Conservation (phyloP, 2,113 vertebrate species). For the Pachyramphus minor region DNA sequence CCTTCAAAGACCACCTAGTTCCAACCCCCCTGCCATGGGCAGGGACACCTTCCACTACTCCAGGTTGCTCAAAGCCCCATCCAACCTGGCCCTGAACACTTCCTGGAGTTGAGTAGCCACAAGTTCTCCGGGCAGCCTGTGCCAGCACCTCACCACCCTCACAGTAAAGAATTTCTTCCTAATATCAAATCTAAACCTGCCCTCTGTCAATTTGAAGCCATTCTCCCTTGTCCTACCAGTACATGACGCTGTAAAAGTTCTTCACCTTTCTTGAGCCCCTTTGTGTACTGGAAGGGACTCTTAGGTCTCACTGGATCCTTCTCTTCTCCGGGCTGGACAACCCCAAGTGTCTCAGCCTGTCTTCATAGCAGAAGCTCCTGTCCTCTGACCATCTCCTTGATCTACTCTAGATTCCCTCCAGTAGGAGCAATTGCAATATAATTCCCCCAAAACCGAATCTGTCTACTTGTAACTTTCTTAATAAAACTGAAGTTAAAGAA, state of each 20-base stretch:
- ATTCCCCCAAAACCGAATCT: neutral
- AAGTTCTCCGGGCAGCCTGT: neutral
- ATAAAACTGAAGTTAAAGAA: neutral
- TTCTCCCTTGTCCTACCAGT: too few species aligned
- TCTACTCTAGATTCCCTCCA: neutral
- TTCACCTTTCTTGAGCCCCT: neutral
- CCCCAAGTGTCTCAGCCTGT: neutral
- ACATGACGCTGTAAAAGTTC: neutral
- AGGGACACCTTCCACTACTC: neutral
- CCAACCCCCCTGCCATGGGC: neutral
- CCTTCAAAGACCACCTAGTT: neutral
- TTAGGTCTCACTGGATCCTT: neutral
- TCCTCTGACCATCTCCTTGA: neutral
- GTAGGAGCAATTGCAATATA: neutral
- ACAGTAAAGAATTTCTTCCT: neutral
- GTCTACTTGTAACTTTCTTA: neutral
- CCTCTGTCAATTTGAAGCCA: neutral
- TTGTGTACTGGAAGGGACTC: neutral
- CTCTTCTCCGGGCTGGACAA: neutral
- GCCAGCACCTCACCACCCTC: neutral
- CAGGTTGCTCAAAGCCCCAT: neutral
- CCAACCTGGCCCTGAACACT: neutral
- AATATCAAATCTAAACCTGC: neutral
- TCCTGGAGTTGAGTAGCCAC: neutral
- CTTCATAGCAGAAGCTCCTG: neutral